Percentiles rank a stretch among this genome's conserved stretches.
Conservation (phyloP, 2,888 invertebrate species). For the Acanthacorydalis orientalis region DNA sequence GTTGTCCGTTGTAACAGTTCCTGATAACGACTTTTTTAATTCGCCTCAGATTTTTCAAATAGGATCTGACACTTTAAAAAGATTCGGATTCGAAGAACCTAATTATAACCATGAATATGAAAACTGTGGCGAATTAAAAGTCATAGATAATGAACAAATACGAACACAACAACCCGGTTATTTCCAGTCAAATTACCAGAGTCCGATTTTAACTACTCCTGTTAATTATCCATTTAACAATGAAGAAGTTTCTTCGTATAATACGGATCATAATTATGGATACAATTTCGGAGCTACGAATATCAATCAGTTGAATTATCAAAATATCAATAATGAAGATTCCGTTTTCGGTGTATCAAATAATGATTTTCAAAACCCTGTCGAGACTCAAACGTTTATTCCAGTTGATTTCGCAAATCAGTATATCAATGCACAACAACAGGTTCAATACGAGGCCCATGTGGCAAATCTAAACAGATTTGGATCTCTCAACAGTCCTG, state of each 20-base stretch:
- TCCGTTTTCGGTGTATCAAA: neutral
- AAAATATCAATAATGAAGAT: neutral
- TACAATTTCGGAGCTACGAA: too few relatives aligned
- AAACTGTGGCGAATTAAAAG: neutral
- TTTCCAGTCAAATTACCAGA: too few relatives aligned
- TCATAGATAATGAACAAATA: neutral
- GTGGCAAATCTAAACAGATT: neutral
- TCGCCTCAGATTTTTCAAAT: neutral
- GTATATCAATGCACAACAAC: too few relatives aligned
- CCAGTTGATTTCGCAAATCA: neutral
- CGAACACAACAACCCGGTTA: neutral
- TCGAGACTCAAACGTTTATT: neutral
- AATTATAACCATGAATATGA: neutral
- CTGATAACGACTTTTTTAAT: neutral
- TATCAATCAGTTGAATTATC: neutral
- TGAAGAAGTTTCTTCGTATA: too few relatives aligned
- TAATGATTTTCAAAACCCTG: neutral
- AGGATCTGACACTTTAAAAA: neutral
- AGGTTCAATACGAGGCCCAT: neutral
- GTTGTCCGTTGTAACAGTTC: neutral
- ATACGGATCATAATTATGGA: too few relatives aligned
- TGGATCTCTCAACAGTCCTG: neutral
- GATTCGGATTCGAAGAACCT: slow-evolving; percentile 1
- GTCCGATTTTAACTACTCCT: too few relatives aligned
- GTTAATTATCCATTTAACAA: too few relatives aligned